A percentile compares a stretch with the other conserved stretches of the same genome.
phyloP scores from a whole-genome alignment of 2,797 vertebrate genomes.

The Sebastiscus albofasciatus region DNA sequence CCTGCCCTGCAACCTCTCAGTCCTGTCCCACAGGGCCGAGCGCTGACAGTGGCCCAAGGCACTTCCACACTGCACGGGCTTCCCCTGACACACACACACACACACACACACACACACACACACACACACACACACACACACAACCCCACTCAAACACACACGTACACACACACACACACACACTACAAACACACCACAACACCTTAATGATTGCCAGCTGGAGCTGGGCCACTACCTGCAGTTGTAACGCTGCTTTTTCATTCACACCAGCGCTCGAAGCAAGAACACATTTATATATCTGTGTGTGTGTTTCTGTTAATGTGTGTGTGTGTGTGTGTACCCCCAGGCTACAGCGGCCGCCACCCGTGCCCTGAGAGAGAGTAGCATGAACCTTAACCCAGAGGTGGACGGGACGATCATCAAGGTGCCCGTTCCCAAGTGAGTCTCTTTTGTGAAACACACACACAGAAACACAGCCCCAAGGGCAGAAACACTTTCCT shows the following conservation, averaged over 20 bases:
- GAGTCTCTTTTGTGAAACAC: slow-evolving; percentile 77
- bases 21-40: slow-evolving; percentile 69
- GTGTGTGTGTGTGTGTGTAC: slow-evolving; percentile 15
- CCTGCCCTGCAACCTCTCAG: slow-evolving; percentile 82
- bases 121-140: slow-evolving; percentile 25
- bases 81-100: slow-evolving; percentile 43
- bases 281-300: slow-evolving; percentile 19
- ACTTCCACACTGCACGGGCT: slow-evolving; percentile 73
- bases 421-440: slow-evolving; percentile 95
- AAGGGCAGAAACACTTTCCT: slow-evolving; percentile 18
- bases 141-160: slow-evolving; percentile 21
- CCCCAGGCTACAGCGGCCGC: slow-evolving; percentile 91
- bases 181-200: slow-evolving; percentile 41
- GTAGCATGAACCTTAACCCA: slow-evolving; percentile 97
- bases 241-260: slow-evolving; percentile 42
- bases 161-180: slow-evolving; percentile 25
- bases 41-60: slow-evolving; percentile 81
- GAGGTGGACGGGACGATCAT: slow-evolving; percentile 94
- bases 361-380: slow-evolving; percentile 90
- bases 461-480: slow-evolving; percentile 20
- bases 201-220: slow-evolving; percentile 80
- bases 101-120: slow-evolving; percentile 28
- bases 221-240: slow-evolving; percentile 69
- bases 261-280: slow-evolving; percentile 23
- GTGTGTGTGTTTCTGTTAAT: slow-evolving; percentile 62